phyloP scores from a whole-genome alignment of 2,113 vertebrate species.

The Siniperca chuatsi region DNA sequence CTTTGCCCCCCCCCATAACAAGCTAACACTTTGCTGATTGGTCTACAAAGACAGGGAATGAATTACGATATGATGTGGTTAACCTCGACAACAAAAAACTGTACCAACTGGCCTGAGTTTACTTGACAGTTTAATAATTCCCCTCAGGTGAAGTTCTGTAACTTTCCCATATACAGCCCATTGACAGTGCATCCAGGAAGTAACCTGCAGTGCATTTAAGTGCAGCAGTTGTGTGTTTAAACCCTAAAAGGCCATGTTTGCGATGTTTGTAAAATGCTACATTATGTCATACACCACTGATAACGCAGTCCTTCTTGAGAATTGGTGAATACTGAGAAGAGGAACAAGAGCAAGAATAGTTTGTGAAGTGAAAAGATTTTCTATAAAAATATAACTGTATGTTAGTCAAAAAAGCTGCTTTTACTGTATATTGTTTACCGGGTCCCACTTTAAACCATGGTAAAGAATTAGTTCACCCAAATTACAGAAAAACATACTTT shows the following conservation, averaged over 20 bases:
- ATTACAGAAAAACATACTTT: not conserved
- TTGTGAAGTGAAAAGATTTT: not conserved
- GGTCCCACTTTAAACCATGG: not conserved
- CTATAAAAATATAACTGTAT: not conserved
- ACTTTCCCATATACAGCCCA: not conserved
- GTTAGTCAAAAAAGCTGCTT: not conserved
- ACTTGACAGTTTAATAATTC: slow-evolving; percentile 19
- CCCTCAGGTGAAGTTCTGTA: slow-evolving; percentile 33
- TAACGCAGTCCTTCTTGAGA: not conserved
- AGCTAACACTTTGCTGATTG: not conserved
- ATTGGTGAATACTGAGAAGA: not conserved
- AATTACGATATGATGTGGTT: not conserved
- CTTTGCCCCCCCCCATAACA: not conserved
- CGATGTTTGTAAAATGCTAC: not conserved
- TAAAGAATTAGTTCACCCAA: not conserved
- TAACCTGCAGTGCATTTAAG: not conserved
- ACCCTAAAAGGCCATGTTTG: not conserved
- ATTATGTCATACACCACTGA: not conserved
- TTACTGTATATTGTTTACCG: not conserved
- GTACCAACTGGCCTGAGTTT: slow-evolving; percentile 7
- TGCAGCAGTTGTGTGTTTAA: not conserved
- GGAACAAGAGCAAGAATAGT: not conserved
- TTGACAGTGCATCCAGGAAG: not conserved
- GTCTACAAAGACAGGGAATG: not conserved
- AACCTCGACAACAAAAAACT: not conserved